These are phyloP conservation scores for Callionymus lyra DNA, from an alignment of 2,113 vertebrate species.

Conservation along the genomic window DNA sequence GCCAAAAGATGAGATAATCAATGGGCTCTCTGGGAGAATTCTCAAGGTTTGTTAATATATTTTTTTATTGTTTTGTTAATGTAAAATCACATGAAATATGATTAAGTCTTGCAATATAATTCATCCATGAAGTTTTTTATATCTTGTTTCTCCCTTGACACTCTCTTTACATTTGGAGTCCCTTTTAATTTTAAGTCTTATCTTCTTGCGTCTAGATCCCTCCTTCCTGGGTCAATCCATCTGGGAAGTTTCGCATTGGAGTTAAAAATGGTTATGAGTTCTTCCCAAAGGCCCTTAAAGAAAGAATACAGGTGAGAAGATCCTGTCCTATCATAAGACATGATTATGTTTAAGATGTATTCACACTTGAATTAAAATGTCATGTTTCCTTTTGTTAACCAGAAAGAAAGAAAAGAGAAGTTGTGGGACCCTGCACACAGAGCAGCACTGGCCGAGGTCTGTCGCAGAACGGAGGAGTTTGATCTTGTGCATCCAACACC, in stretches of 20 bases:
- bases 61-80: neutral
- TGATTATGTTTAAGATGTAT: neutral
- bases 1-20: constrained; percentile 80
- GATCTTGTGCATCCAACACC: constrained; percentile 76
- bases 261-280: constrained; percentile 97
- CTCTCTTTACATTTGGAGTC: neutral
- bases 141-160: neutral
- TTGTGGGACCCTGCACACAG: constrained; percentile 91
- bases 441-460: constrained; percentile 82
- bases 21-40: constrained; percentile 82
- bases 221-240: constrained; percentile 83
- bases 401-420: constrained; percentile 98
- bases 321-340: constrained; percentile 2
- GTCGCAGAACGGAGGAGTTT: constrained; percentile 85
- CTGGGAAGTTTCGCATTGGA: constrained; percentile 88
- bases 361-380: neutral
- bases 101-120: neutral
- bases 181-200: constrained; percentile 2
- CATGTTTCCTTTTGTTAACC: constrained; percentile 8
- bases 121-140: neutral
- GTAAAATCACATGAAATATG: no score
- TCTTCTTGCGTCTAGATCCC: constrained; percentile 72
- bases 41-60: constrained; percentile 71
- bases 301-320: constrained; percentile 86
- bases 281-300: constrained; percentile 94